Conservation (phyloP, 2,113 vertebrate genomes). For the Siniperca knerii region DNA sequence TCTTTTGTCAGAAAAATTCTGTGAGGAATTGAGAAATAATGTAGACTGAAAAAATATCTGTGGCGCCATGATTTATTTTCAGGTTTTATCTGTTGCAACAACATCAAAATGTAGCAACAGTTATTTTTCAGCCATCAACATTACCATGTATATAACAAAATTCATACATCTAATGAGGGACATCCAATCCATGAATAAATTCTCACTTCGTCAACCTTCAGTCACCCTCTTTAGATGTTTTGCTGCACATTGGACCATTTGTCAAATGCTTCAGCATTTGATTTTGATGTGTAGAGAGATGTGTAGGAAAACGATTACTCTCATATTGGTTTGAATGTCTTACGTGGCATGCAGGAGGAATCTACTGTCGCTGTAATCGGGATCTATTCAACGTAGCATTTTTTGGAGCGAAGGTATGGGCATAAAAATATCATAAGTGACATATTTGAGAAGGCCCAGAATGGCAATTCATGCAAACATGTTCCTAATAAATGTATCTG, state of each 20-base stretch:
- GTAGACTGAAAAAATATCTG: background rate
- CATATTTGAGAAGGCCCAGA: background rate
- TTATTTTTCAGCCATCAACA: background rate
- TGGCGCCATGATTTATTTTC: background rate
- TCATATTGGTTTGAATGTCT: background rate
- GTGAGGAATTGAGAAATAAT: background rate
- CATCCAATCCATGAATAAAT: background rate
- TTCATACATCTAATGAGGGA: background rate
- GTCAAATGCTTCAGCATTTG: background rate
- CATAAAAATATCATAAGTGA: background rate
- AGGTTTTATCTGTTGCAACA: background rate
- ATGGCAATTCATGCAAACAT: background rate
- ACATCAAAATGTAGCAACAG: background rate
- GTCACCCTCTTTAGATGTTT: background rate
- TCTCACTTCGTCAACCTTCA: background rate
- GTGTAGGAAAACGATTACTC: background rate
- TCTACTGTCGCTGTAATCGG: background rate
- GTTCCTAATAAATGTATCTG: background rate
- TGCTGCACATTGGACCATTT: background rate
- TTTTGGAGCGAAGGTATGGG: background rate
- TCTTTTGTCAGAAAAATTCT: slow-evolving; percentile 18
- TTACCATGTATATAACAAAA: background rate
- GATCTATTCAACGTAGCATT: background rate
- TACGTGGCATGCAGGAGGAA: background rate
- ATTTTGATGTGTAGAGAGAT: background rate